phyloP scores from a whole-genome alignment of 1,140 invertebrate genomes.

The Adelges cooleyi region DNA sequence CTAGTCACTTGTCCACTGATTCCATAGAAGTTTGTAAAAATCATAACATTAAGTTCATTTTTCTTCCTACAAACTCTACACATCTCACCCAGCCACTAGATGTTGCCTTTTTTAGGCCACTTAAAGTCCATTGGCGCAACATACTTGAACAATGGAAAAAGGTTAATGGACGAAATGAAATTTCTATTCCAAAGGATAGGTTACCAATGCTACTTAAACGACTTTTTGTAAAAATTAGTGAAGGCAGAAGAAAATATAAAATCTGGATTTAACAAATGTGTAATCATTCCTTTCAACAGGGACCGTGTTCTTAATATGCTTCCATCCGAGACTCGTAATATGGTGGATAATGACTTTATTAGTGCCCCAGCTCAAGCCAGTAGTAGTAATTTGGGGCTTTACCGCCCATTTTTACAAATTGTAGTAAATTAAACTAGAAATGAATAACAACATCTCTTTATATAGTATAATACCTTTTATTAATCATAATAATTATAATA shows the following conservation, averaged over 20 bases:
- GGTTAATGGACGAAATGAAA: neutral
- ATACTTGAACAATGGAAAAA: conserved; percentile 36
- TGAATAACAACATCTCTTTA: too few relatives aligned
- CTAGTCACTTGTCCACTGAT: conserved; percentile 37
- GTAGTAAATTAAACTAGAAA: too few relatives aligned
- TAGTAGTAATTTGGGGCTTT: too few relatives aligned
- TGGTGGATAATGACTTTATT: too few relatives aligned
- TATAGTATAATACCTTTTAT: too few relatives aligned
- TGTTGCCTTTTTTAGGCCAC: conserved; percentile 37
- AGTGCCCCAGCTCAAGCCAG: too few relatives aligned
- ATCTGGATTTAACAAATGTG: neutral
- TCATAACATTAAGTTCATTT: conserved; percentile 27
- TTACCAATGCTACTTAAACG: conserved; percentile 31
- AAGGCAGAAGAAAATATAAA: conserved; percentile 23
- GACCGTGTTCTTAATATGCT: neutral
- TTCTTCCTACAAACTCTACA: conserved; percentile 38
- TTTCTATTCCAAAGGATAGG: conserved; percentile 30
- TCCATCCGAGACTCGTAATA: too few relatives aligned
- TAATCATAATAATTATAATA: too few relatives aligned
- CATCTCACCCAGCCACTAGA: conserved; percentile 40
- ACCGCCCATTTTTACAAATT: too few relatives aligned
- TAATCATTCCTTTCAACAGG: neutral
- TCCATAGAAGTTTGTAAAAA: conserved; percentile 32
- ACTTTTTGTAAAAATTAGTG: conserved; percentile 16
- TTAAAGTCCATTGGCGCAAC: conserved; percentile 38